Conservation (phyloP, 2,888 invertebrate species). For the Tetheella fluctuosa region DNA sequence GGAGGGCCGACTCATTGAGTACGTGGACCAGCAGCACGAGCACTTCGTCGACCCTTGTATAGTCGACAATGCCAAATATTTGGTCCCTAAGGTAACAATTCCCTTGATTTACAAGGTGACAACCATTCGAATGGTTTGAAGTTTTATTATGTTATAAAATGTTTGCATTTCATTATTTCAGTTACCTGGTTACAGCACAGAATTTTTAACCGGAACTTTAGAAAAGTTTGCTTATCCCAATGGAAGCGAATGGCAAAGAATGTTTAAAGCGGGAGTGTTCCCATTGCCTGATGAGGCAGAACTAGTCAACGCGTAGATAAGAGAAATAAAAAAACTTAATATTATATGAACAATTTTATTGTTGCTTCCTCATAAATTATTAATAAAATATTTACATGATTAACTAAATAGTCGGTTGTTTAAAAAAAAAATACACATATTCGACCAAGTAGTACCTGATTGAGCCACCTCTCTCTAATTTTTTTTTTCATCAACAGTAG, state of each 20-base stretch:
- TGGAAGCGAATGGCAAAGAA: conserved; percentile 90
- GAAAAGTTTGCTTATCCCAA: conserved; percentile 89
- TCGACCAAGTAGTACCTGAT: too few species aligned
- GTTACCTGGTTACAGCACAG: conserved; percentile 92
- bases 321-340: neutral
- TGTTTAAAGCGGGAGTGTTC: conserved; percentile 86
- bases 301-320: conserved; percentile 55
- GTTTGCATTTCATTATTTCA: conserved; percentile 58
- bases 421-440: too few species aligned
- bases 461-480: too few species aligned
- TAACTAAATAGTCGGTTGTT: too few species aligned
- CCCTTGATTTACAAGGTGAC: too few species aligned
- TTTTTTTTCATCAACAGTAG: too few species aligned
- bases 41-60: conserved; percentile 91
- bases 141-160: too few species aligned
- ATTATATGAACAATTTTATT: conserved; percentile 1
- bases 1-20: conserved; percentile 91
- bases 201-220: conserved; percentile 88
- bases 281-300: conserved; percentile 77
- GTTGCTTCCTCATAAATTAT: neutral
- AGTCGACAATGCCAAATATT: conserved; percentile 88
- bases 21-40: conserved; percentile 95
- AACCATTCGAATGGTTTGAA: too few species aligned
- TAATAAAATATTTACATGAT: neutral
- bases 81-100: conserved; percentile 88